Evolutionary conservation across 2,888 invertebrate species (phyloP), one percentile per base, ranked within the genome.

Genomic region (Caenorhabditis becei): DNA sequence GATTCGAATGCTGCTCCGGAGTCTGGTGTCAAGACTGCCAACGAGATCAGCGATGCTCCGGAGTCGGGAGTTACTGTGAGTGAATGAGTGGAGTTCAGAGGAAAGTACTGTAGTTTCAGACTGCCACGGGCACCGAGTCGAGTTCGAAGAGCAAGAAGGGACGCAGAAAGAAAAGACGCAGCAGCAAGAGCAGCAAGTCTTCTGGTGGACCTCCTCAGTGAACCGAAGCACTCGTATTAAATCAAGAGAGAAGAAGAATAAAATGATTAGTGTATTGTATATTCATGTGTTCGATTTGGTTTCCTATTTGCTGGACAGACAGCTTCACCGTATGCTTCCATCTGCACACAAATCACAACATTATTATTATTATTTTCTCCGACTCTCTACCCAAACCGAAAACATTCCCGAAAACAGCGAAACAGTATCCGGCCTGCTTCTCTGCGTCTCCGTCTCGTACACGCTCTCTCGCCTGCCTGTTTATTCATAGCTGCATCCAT

Each of bases 11-110:
- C 26, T 26, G n/a, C n/a, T n/a, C 66, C 66, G 8, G 66, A 67
- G 37, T 54, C 56, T 41, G 66, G 54, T 8, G 69, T 69, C 18
- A 69, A 69, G 44, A 69, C 69, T 10, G 69, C 69, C 2, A 53
- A 44, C n/a, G 63, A 72, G 20, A 26, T 51, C 14, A 59, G 11
- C 1, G 70, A 65, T 35, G 49, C 77, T 7, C 67, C 69, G 7
- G 80, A 69, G 35, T 51, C 70, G 10, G 47, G 59, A 11, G 63
- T 69, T 35, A 56, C 47, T 44, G 62, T 51, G 61, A 16, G 41
- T 41, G 5, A 14, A 10, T n/a, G n/a, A 10, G 14, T 14, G 3
- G 10, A 16, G 41, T 41, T 41, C 14, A 41, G 41, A 41, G 41
- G 10, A 3, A 41, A 41, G 2, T 3, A 11, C 16, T 14, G 10